Percentiles rank a stretch among this genome's conserved stretches.
Evolutionary conservation across 2,888 invertebrate genomes (phyloP).

Genomic region (Cataglyphis albicans): DNA sequence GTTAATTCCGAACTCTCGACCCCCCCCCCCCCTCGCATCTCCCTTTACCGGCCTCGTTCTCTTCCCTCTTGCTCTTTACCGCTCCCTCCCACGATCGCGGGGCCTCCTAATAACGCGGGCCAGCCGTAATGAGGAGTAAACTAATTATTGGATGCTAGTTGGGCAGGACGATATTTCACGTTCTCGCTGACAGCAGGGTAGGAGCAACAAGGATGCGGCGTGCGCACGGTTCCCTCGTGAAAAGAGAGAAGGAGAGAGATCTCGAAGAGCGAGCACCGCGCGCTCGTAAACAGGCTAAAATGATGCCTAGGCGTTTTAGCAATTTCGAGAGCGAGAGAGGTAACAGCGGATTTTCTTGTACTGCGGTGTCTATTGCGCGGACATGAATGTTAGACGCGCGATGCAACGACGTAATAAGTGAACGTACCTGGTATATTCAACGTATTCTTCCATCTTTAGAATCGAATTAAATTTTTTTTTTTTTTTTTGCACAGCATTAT

Average conservation of each 20-base stretch:
- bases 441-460: background rate
- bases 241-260: slow-evolving; percentile 21
- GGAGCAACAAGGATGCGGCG: slow-evolving; percentile 77
- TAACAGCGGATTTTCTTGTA: slow-evolving; percentile 29
- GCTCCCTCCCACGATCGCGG: slow-evolving; percentile 61
- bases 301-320: slow-evolving; percentile 57
- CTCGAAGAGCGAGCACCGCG: slow-evolving; percentile 33
- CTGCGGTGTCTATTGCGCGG: slow-evolving; percentile 7
- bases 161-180: slow-evolving; percentile 84
- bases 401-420: slow-evolving; percentile 19
- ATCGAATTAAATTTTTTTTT: background rate
- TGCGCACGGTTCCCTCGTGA: slow-evolving; percentile 43
- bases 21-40: slow-evolving; percentile 66
- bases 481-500: background rate
- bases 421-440: background rate
- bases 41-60: slow-evolving; percentile 56
- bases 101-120: slow-evolving; percentile 82
- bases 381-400: slow-evolving; percentile 23
- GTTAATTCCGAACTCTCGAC: slow-evolving; percentile 83
- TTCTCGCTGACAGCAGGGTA: slow-evolving; percentile 82
- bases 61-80: slow-evolving; percentile 13
- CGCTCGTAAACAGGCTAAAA: slow-evolving; percentile 70
- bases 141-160: slow-evolving; percentile 85
- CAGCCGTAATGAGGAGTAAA: slow-evolving; percentile 84
- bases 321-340: slow-evolving; percentile 53